Base-by-base conservation (phyloP, 2,797 vertebrate genomes). In the Cryptoprocta ferox region DNA sequence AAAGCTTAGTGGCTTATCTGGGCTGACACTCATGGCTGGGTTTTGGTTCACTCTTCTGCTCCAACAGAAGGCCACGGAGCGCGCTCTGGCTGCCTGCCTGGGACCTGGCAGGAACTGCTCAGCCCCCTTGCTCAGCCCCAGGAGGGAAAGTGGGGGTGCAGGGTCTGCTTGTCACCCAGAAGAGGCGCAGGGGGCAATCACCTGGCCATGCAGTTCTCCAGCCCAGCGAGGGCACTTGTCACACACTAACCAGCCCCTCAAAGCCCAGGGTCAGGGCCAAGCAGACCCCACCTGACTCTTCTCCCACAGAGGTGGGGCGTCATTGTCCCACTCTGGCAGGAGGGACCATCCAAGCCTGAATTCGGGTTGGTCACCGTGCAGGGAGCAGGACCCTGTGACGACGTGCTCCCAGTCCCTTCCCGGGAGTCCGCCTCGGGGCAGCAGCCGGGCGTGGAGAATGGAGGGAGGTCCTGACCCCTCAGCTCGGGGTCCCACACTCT, bases 281-380 rank as follows among this genome's bases (percentile, higher is more conserved):
- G 18, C 0, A 50, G 16, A 18, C 32, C 7, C 65, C 68, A 63
- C 37, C 9, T 24, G 37, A 59, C 48, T 59, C 65, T 63, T 37
- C 26, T 37, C 26, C 61, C 32, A 8, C 5, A 7, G 6, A 6
- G 1, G 4, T 12, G 26, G 4, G 9, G 3, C 7, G 0, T 37
- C 5, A 4, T 28, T 32, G 30, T 37, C 21, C 53, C 32, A 6
- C 21, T 71, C n/a, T 19, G 24, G 5, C 35, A 37, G 15, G 5
- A 53, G 37, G 39, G 48, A 4, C 9, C 89, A 32, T 37, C 13
- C 37, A 66, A 45, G 9, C 35, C 65, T n/a, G 61, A 61, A 32
- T 39, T 9, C 1, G 13, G 73, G 63, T 16, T 2, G 5, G 71
- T 53, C 26, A 8, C 9, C 0, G 28, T 61, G 26, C 26, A 12